Percentiles rank a stretch among this genome's conserved stretches.
Evolutionary conservation across 2,113 vertebrate species (phyloP).

Genomic region (Oncorhynchus tshawytscha): DNA sequence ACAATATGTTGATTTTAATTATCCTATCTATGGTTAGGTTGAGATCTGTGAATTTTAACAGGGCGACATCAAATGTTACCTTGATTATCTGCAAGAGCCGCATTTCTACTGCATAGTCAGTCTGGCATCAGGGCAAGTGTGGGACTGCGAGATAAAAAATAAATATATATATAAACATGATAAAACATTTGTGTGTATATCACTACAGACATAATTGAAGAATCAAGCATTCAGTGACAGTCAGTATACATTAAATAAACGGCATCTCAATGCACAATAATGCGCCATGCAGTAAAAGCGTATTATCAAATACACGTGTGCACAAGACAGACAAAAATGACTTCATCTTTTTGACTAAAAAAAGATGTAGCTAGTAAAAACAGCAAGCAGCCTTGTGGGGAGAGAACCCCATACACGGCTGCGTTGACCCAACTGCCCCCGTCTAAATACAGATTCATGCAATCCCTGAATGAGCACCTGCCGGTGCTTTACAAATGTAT

Average conservation of each 20-base stretch:
- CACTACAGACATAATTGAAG: background rate
- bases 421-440: background rate
- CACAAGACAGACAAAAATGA: background rate
- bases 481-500: background rate
- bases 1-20: background rate
- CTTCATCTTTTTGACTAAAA: background rate
- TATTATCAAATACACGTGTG: background rate
- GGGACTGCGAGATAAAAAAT: slow-evolving; percentile 9
- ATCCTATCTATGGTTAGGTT: too few species aligned
- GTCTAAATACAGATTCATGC: background rate
- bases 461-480: background rate
- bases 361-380: background rate
- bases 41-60: background rate
- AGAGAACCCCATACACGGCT: slow-evolving; percentile 12
- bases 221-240: background rate
- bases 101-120: slow-evolving; percentile 20
- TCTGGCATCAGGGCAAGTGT: background rate
- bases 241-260: background rate
- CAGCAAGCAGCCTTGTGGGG: background rate
- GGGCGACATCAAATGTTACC: slow-evolving; percentile 6
- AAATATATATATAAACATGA: background rate
- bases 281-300: background rate
- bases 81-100: slow-evolving; percentile 24
- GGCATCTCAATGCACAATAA: background rate
- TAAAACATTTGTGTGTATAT: too few species aligned